Evolutionary conservation across 2,113 vertebrate genomes (phyloP), one percentile per base, ranked within the genome.

Genomic region (Lucifuga dentata): DNA sequence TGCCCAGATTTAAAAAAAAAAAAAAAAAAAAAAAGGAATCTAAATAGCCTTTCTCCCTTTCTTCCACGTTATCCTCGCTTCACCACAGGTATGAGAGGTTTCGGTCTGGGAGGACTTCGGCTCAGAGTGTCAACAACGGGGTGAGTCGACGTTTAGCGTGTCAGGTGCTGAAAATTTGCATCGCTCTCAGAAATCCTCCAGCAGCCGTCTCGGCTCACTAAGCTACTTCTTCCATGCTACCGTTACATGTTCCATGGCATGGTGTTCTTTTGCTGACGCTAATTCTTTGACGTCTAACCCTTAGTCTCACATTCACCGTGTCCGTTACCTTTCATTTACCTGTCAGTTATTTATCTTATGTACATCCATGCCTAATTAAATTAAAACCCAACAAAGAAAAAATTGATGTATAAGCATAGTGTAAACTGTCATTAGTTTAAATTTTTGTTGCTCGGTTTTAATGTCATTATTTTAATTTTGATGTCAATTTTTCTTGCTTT

Each of bases 41-140:
- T n/a, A n/a, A n/a, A n/a, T n/a, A n/a, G n/a, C n/a, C n/a, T n/a
- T n/a, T n/a, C n/a, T n/a, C n/a, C n/a, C n/a, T n/a, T n/a, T n/a
- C n/a, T n/a, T n/a, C n/a, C n/a, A n/a, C n/a, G 40, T 85, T 7
- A 21, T 44, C 2, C 1, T 51, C 58, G 50, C 20, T 43, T 61
- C 76, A 23, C 63, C 56, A 52, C 81, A 99, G 98, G 90, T 99
- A 98, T 15, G 97, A 99, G 65, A 86, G 96, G 56, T 99, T 95
- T 78, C 89, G 97, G 49, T 94, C 95, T 0, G 95, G 97, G 65
- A 94, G 95, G 68, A 90, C 94, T 0, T 89, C 91, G 0, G 91
- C 91, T 68, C 97, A 96, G 80, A 95, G 88, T 3, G 76, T 94
- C 89, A 96, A 95, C 86, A 98, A 98, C 15, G 97, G 97, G 83